These are phyloP conservation scores for Drosophila leonis DNA, from an alignment of 2,888 invertebrate species.

Conservation along the genomic window DNA sequence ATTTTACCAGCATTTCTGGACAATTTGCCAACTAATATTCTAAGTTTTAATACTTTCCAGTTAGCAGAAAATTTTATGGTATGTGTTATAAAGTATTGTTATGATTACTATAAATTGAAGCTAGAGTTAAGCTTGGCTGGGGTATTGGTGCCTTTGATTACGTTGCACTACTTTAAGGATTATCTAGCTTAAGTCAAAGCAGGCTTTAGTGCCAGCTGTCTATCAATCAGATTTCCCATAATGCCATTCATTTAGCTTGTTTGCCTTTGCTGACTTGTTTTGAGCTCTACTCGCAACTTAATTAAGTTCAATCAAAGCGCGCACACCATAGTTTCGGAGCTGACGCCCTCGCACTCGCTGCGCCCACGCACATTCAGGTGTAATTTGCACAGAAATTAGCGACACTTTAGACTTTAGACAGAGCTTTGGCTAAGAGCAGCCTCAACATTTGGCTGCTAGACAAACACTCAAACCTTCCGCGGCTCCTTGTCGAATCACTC, in stretches of 20 bases:
- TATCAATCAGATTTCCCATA: not conserved
- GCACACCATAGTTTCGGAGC: slow-evolving; percentile 30
- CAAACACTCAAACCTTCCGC: slow-evolving; percentile 31
- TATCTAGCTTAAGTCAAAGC: not conserved
- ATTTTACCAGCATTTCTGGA: slow-evolving; percentile 2
- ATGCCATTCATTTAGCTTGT: slow-evolving; percentile 14
- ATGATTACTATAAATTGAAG: not conserved
- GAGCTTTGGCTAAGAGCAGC: slow-evolving; percentile 33
- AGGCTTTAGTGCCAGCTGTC: not conserved
- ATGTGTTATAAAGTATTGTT: not conserved
- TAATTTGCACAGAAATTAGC: slow-evolving; percentile 68
- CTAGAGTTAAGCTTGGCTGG: too few species aligned
- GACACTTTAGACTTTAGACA: slow-evolving; percentile 47
- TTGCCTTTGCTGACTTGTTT: slow-evolving; percentile 1
- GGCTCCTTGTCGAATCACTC: slow-evolving; percentile 46
- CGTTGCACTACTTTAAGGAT: not conserved
- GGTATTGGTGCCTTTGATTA: not conserved
- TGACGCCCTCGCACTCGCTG: not conserved
- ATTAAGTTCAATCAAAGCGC: slow-evolving; percentile 60
- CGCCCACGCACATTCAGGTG: slow-evolving; percentile 39
- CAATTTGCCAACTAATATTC: not conserved
- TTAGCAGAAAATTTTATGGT: not conserved
- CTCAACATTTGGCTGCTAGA: slow-evolving; percentile 47
- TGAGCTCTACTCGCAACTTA: slow-evolving; percentile 45
- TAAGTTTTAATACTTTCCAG: slow-evolving; percentile 7